Percentiles rank a stretch among this genome's conserved stretches.
These are phyloP conservation scores for Takifugu rubripes DNA, from an alignment of 2,797 vertebrate genomes.

Conservation along the genomic window DNA sequence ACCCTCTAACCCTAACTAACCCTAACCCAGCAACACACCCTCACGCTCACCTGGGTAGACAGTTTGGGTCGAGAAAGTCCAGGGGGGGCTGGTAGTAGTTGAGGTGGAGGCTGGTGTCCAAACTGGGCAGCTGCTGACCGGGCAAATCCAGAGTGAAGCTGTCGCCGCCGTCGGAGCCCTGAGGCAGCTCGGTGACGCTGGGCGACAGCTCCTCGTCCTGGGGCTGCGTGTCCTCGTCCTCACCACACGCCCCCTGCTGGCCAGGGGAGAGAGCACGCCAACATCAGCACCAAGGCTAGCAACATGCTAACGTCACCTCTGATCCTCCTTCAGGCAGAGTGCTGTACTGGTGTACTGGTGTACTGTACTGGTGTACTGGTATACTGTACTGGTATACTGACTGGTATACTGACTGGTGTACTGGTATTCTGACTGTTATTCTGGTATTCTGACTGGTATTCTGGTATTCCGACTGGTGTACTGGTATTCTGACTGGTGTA, in stretches of 20 bases:
- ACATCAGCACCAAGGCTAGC: not conserved
- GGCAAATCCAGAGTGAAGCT: constrained; percentile 89
- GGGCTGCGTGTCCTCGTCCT: constrained; percentile 83
- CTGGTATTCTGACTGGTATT: too few relatives aligned
- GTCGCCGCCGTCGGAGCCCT: constrained; percentile 89
- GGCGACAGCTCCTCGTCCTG: constrained; percentile 91
- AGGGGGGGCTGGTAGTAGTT: constrained; percentile 69
- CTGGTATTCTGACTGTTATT: too few relatives aligned
- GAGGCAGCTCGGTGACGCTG: constrained; percentile 85
- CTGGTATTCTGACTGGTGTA: too few relatives aligned
- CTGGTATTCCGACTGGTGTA: too few relatives aligned
- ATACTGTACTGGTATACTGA: too few relatives aligned
- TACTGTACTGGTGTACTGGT: too few relatives aligned
- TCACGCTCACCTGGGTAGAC: constrained; percentile 66
- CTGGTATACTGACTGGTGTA: too few relatives aligned
- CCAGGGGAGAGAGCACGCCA: constrained; percentile 28
- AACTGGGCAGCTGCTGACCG: constrained; percentile 74
- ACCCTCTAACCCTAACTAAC: too few relatives aligned
- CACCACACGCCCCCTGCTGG: constrained; percentile 72
- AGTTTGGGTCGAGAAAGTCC: constrained; percentile 74
- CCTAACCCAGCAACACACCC: too few relatives aligned
- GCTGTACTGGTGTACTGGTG: too few relatives aligned
- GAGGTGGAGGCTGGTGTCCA: constrained; percentile 51
- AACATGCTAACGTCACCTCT: not conserved
- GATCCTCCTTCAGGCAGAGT: too few relatives aligned